Conservation (phyloP, 2,888 invertebrate species). For the Agonopterix alstromeriana region DNA sequence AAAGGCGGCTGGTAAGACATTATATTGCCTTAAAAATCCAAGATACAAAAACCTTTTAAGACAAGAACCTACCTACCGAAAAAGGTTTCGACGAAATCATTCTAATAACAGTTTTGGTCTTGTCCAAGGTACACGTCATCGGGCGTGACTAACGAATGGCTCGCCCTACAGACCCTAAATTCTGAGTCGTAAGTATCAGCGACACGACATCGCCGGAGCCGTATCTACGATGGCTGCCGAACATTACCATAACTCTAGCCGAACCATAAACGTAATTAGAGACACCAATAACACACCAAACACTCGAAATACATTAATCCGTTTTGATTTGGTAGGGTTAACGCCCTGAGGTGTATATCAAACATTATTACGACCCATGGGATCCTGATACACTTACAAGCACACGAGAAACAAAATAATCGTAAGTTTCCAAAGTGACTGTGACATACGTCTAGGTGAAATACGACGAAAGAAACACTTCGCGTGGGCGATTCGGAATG, state of each 20-base stretch:
- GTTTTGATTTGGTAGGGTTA: constrained; percentile 61
- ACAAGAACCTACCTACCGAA: constrained; percentile 47
- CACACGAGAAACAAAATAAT: constrained; percentile 41
- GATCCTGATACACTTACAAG: constrained; percentile 43
- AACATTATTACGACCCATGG: constrained; percentile 38
- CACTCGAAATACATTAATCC: constrained; percentile 68
- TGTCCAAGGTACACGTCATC: constrained; percentile 77
- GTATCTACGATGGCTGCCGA: constrained; percentile 58
- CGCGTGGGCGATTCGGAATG: constrained; percentile 40
- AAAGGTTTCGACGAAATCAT: constrained; percentile 53
- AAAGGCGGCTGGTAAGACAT: constrained; percentile 1
- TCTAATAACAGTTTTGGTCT: constrained; percentile 76
- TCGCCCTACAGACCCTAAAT: constrained; percentile 76
- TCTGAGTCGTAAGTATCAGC: constrained; percentile 75
- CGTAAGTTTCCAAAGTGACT: constrained; percentile 32
- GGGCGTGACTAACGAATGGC: constrained; percentile 76
- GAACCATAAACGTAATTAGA: constrained; percentile 68
- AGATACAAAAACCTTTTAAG: constrained; percentile 52
- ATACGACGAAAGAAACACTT: constrained; percentile 26
- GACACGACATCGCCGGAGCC: constrained; percentile 45
- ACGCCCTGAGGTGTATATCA: constrained; percentile 47
- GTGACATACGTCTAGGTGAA: constrained; percentile 32
- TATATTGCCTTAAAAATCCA: constrained; percentile 7
- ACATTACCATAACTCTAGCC: constrained; percentile 69
- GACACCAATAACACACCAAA: constrained; percentile 61